phyloP scores from a whole-genome alignment of 2,113 vertebrate genomes.

The Uria aalge region DNA sequence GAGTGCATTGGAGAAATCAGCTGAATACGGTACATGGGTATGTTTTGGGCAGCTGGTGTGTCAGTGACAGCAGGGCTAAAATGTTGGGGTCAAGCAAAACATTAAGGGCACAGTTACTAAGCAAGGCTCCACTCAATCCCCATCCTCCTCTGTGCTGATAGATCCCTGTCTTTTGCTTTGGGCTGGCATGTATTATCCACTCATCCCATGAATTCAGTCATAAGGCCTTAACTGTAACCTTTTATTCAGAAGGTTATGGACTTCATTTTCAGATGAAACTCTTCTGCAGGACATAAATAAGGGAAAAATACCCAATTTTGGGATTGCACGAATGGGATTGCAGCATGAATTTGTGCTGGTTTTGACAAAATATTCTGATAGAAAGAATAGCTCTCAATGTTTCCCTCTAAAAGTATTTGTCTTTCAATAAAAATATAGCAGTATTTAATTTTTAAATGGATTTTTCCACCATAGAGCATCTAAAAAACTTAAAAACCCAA shows the following conservation, averaged over 20 bases:
- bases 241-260: not conserved
- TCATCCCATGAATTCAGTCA: not conserved
- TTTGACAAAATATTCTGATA: not conserved
- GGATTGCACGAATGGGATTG: not conserved
- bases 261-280: not conserved
- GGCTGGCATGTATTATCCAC: not conserved
- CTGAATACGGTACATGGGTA: not conserved
- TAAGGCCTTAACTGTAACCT: not conserved
- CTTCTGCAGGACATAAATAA: not conserved
- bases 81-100: not conserved
- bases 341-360: not conserved
- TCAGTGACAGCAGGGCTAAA: not conserved
- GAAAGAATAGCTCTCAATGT: not conserved
- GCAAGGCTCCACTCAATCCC: not conserved
- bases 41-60: not conserved
- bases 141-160: not conserved
- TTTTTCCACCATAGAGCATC: not conserved
- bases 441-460: not conserved
- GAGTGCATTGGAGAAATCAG: not conserved
- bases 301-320: accelerated
- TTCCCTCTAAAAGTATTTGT: not conserved
- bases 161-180: not conserved
- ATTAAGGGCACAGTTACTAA: not conserved
- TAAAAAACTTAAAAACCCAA: not conserved
- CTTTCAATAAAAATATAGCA: not conserved